phyloP scores from a whole-genome alignment of 2,888 invertebrate genomes.

The Meganola albula region DNA sequence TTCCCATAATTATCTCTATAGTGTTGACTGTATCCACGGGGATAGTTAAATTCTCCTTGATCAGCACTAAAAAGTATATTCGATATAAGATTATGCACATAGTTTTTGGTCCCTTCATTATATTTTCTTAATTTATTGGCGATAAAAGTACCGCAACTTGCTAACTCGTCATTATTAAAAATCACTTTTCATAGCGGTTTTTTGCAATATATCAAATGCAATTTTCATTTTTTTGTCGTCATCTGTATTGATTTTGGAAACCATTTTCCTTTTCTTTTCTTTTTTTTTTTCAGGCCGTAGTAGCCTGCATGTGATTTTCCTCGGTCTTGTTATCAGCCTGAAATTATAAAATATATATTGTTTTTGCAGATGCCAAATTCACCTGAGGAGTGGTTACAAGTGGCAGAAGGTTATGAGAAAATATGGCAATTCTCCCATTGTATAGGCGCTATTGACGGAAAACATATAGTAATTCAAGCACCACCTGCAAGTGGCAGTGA shows the following conservation, averaged over 20 bases:
- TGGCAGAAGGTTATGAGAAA: constrained; percentile 4
- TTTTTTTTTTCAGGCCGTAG: neutral
- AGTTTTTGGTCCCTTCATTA: constrained; percentile 1
- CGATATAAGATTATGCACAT: neutral
- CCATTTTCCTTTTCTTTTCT: constrained; percentile 4
- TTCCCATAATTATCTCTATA: neutral
- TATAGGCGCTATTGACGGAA: constrained; percentile 14
- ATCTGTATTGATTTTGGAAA: constrained; percentile 4
- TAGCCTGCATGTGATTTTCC: constrained; percentile 6
- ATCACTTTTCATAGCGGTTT: constrained; percentile 8
- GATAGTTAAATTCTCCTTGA: constrained; percentile 1
- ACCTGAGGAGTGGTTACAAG: constrained; percentile 5
- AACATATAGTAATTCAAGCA: constrained; percentile 14
- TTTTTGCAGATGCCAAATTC: constrained; percentile 3
- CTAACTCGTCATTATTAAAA: constrained; percentile 3
- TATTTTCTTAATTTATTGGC: constrained; percentile 1
- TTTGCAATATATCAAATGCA: constrained; percentile 7
- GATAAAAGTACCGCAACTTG: neutral
- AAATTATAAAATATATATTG: constrained; percentile 3
- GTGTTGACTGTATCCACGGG: neutral
- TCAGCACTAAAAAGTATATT: constrained; percentile 3
- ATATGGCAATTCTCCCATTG: constrained; percentile 7
- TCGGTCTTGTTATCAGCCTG: constrained; percentile 6
- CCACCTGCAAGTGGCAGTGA: constrained; percentile 10
- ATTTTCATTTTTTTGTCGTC: constrained; percentile 6